Evolutionary conservation across 2,797 vertebrate species (phyloP), one percentile per base, ranked within the genome.

Genomic region (Nyctalus aviator): DNA sequence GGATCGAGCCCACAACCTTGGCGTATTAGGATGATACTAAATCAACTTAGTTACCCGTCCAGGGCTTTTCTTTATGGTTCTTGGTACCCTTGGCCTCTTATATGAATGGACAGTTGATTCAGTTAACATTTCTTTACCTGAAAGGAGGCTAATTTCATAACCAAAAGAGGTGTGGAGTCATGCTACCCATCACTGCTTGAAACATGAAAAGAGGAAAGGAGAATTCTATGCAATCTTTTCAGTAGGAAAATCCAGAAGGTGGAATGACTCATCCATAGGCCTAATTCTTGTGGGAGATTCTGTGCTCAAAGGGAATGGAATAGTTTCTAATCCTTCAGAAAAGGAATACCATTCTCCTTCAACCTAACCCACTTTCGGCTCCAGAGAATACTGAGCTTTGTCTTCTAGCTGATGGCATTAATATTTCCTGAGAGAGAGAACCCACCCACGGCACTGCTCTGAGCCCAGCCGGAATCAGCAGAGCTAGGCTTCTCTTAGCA

Each of bases 101-200:
- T 9, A 35, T 76, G 69, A 95, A 77, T 79, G 69, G 30, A 6
- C 62, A 35, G 50, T 82, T 83, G 94, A 85, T 68, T 88, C 37
- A 11, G 15, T 69, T 88, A 76, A 69, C 50, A 37, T 77, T 86
- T 86, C 48, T 86, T 89, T 72, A 71, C 71, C 23, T 64, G 75
- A 84, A 79, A 86, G 91, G 68, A 95, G 87, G 95, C 90, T 69
- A 55, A 90, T 92, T 85, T 95, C 79, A 88, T 78, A 88, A 92
- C 69, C 84, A 64, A 90, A 68, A 88, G 76, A 87, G 37, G 62
- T 76, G 27, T 69, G 84, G 91, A 78, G 62, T 71, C 72, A 53
- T 46, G 79, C 1, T 30, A 17, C 14, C n/a, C 75, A 23, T 83
- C 37, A 21, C 72, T 18, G 50, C 66, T 55, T 59, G 35, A 87